Percentiles rank a stretch among this genome's conserved stretches.
These are phyloP conservation scores for Virgularia gustaviana DNA, from an alignment of 92 coral and sea anemone species.

Conservation along the genomic window DNA sequence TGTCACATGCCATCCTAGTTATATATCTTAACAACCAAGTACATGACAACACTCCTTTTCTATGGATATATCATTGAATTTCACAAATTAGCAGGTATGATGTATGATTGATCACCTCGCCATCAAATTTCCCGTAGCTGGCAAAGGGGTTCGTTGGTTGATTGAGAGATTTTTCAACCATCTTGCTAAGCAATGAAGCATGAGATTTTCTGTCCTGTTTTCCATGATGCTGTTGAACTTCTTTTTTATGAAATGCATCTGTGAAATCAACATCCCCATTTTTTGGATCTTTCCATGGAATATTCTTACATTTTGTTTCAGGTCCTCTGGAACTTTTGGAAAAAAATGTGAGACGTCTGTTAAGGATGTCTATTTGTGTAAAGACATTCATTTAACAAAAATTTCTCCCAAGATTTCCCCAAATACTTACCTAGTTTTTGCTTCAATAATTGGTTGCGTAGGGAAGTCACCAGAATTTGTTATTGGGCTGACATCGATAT, in stretches of 20 bases:
- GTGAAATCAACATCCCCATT: conserved; percentile 60
- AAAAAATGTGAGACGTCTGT: not conserved
- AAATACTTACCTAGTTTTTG: not conserved
- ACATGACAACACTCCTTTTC: not conserved
- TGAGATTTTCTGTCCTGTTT: conserved; percentile 37
- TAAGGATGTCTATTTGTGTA: not conserved
- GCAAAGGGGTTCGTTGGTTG: conserved; percentile 82
- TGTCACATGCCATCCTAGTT: not conserved
- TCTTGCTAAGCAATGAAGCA: conserved; percentile 68
- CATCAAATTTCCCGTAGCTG: conserved; percentile 87
- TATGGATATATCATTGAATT: too few relatives aligned
- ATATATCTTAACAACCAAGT: not conserved
- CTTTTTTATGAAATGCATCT: conserved; percentile 69
- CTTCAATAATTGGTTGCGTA: conserved; percentile 46
- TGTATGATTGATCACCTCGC: too few relatives aligned
- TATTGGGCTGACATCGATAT: conserved; percentile 91
- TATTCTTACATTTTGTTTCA: conserved; percentile 60
- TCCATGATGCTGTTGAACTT: conserved; percentile 50
- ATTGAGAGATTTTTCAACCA: conserved; percentile 65
- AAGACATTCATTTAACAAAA: not conserved
- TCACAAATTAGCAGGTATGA: too few relatives aligned
- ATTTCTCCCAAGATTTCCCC: not conserved
- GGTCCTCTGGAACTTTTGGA: conserved; percentile 33
- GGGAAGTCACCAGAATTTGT: conserved; percentile 48
- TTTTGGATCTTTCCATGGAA: conserved; percentile 67